Evolutionary conservation across 2,888 invertebrate genomes (phyloP).

Genomic region (Drosophila fungiperda): DNA sequence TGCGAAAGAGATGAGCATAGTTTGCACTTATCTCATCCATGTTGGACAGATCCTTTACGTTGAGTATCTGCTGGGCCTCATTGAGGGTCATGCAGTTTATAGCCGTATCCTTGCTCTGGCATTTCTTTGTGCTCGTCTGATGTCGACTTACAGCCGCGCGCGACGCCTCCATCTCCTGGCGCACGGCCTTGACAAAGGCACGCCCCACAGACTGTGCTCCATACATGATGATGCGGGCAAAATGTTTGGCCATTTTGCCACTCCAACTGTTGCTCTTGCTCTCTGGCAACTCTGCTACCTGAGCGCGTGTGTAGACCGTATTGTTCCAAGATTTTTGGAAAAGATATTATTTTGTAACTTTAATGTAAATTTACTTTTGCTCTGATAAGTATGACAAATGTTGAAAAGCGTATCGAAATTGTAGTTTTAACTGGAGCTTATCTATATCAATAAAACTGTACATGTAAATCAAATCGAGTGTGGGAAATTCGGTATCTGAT

Average conservation of each 20-base stretch:
- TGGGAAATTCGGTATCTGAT: background rate
- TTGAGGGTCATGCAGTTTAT: conserved; percentile 81
- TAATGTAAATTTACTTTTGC: conserved; percentile 21
- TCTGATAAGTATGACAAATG: conserved; percentile 15
- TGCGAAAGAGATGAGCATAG: conserved; percentile 94
- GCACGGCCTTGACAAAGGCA: conserved; percentile 95
- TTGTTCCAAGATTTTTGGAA: conserved; percentile 39
- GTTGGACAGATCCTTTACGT: conserved; percentile 89
- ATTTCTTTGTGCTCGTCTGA: conserved; percentile 87
- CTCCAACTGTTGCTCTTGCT: background rate
- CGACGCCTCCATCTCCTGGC: conserved; percentile 93
- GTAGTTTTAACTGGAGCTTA: background rate
- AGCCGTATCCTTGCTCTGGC: conserved; percentile 83
- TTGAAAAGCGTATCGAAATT: conserved; percentile 13
- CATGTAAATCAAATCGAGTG: background rate
- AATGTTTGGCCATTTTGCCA: conserved; percentile 94
- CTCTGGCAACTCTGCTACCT: conserved; percentile 4
- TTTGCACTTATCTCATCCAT: conserved; percentile 90
- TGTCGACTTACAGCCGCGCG: conserved; percentile 92
- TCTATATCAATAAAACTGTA: background rate
- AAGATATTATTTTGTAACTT: conserved; percentile 18
- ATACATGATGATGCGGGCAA: conserved; percentile 94
- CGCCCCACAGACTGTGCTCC: conserved; percentile 95
- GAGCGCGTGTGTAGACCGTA: conserved; percentile 22
- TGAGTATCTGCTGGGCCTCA: conserved; percentile 98